Percentiles rank a stretch among this genome's conserved stretches.
Evolutionary conservation across 2,888 invertebrate species (phyloP).

Genomic region (Hirtodrosophila cameraria): DNA sequence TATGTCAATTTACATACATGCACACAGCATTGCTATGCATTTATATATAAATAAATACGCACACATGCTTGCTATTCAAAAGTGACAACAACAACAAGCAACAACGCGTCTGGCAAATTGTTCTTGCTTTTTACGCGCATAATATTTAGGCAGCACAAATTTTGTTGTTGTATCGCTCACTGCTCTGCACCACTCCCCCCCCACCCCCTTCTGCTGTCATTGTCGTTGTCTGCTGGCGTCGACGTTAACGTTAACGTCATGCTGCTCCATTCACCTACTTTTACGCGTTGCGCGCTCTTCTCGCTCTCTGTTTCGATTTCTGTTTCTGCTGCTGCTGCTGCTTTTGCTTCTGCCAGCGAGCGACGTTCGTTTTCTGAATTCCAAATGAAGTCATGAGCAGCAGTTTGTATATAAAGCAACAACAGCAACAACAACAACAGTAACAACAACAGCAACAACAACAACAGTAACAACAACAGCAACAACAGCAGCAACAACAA

Average conservation of each 20-base stretch:
- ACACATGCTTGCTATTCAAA: slow-evolving; percentile 30
- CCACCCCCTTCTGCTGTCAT: slow-evolving; percentile 13
- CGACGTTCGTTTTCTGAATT: slow-evolving; percentile 77
- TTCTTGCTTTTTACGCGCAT: slow-evolving; percentile 51
- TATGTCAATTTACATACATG: slow-evolving; percentile 37
- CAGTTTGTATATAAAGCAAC: slow-evolving; percentile 58
- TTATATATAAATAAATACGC: slow-evolving; percentile 17
- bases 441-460: slow-evolving; percentile 29
- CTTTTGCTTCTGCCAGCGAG: slow-evolving; percentile 47
- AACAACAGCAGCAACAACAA: slow-evolving; percentile 28
- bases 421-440: slow-evolving; percentile 28
- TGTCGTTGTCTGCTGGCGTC: slow-evolving; percentile 34
- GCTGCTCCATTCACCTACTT: slow-evolving; percentile 83
- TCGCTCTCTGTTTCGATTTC: slow-evolving; percentile 51
- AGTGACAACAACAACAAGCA: slow-evolving; percentile 36
- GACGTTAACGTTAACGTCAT: slow-evolving; percentile 32
- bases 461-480: slow-evolving; percentile 28
- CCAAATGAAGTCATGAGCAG: slow-evolving; percentile 79
- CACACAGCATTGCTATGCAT: slow-evolving; percentile 26
- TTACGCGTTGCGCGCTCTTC: slow-evolving; percentile 72
- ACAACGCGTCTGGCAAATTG: slow-evolving; percentile 54
- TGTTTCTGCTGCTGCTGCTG: slow-evolving; percentile 20
- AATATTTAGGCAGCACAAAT: slow-evolving; percentile 49
- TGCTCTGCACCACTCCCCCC: background rate
- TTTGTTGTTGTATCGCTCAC: slow-evolving; percentile 22